Conservation (phyloP, 2,113 vertebrate species). For the Lagopus leucura region DNA sequence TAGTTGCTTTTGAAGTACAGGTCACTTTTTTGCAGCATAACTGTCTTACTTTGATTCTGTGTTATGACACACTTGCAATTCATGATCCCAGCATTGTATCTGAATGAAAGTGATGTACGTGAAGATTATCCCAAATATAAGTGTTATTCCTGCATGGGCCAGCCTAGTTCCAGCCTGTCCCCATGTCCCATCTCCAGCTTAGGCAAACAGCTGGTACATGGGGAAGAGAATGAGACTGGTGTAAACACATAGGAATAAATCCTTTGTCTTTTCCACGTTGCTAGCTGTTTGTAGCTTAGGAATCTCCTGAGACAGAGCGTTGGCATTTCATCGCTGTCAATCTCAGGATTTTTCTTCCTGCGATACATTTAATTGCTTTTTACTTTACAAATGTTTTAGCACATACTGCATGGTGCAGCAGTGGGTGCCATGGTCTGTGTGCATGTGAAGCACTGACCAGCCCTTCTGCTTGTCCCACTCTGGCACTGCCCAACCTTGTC, state of each 20-base stretch:
- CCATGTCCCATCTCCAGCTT: neutral
- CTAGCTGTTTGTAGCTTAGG: neutral
- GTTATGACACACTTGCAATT: neutral
- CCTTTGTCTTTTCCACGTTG: neutral
- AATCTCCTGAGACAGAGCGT: neutral
- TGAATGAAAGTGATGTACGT: neutral
- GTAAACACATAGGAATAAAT: neutral
- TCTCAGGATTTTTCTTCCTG: neutral
- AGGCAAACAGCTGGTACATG: neutral
- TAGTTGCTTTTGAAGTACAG: neutral
- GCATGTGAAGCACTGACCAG: neutral
- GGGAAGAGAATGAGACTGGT: neutral
- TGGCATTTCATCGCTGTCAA: neutral
- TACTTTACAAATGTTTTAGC: neutral
- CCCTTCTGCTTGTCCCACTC: neutral
- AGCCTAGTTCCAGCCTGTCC: neutral
- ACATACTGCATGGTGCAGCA: neutral
- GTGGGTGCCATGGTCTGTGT: neutral
- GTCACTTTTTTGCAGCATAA: neutral
- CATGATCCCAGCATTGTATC: neutral
- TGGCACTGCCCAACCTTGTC: fast-evolving
- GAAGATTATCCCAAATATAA: neutral
- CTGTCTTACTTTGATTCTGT: neutral
- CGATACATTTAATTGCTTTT: neutral
- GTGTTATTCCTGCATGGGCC: neutral